Percentiles rank a stretch among this genome's conserved stretches.
Conservation (phyloP, 2,113 vertebrate genomes). For the Xenotilapia longispinis region DNA sequence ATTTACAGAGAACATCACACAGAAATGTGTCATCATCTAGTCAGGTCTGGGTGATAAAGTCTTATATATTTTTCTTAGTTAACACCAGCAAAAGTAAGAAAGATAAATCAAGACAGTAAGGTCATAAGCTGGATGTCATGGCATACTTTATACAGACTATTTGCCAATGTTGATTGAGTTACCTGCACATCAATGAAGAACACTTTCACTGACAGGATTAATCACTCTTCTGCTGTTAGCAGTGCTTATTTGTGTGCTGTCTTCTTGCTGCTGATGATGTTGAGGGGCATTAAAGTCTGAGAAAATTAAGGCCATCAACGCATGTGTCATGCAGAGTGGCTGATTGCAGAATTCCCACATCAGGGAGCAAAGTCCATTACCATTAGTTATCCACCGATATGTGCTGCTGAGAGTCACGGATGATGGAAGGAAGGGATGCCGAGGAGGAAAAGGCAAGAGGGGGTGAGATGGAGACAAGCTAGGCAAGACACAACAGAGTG, state of each 20-base stretch:
- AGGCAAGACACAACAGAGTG: neutral
- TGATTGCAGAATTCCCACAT: conserved; percentile 64
- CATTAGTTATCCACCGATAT: conserved; percentile 56
- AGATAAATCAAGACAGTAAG: neutral
- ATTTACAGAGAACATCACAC: neutral
- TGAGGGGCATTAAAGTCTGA: conserved; percentile 42
- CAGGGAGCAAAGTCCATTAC: conserved; percentile 60
- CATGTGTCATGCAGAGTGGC: conserved; percentile 35
- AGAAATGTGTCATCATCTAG: neutral
- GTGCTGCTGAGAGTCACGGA: conserved; percentile 31
- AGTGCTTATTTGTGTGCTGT: conserved; percentile 30
- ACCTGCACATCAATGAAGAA: neutral
- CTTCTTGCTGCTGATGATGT: conserved; percentile 36
- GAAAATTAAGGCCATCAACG: conserved; percentile 54
- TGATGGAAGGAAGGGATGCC: conserved; percentile 9
- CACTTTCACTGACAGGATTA: neutral
- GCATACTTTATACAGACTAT: neutral
- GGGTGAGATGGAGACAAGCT: neutral
- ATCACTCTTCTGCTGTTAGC: conserved; percentile 1
- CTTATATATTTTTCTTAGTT: neutral
- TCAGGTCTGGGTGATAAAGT: neutral
- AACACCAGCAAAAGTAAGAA: neutral
- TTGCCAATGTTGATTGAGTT: neutral
- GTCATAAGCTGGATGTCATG: neutral
- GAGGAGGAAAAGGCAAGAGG: neutral